phyloP scores from a whole-genome alignment of 1,140 invertebrate species.

The Globodera rostochiensis region DNA sequence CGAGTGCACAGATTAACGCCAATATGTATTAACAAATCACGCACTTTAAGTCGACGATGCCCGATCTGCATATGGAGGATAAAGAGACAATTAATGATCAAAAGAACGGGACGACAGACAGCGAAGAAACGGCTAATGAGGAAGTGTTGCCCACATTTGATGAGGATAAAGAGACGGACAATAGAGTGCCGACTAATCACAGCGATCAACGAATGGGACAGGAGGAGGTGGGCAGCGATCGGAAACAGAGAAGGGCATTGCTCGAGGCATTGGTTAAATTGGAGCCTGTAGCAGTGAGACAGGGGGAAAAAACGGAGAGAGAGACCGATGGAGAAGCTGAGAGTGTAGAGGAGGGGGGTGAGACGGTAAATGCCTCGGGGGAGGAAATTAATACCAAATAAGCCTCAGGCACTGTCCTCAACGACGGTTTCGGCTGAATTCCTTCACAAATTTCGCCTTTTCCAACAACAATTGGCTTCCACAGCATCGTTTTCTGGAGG shows the following conservation, averaged over 20 bases:
- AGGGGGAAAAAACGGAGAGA: not conserved
- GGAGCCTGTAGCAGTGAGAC: not conserved
- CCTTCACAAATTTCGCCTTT: constrained; percentile 6
- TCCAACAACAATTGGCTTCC: not conserved
- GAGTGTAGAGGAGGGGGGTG: not conserved
- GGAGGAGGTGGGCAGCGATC: not conserved
- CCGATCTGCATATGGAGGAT: not conserved
- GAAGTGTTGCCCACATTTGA: constrained; percentile 27
- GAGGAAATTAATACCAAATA: not conserved
- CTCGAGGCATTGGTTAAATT: constrained; percentile 17
- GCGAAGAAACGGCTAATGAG: constrained; percentile 1
- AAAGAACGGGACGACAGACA: not conserved
- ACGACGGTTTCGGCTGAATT: not conserved
- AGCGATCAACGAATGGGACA: not conserved
- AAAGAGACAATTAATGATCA: not conserved
- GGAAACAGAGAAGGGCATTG: constrained; percentile 13
- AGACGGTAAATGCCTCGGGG: not conserved
- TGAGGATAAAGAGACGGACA: not conserved
- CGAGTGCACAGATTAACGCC: not conserved
- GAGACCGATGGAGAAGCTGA: not conserved
- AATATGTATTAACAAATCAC: not conserved
- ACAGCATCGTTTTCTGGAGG: constrained; percentile 2
- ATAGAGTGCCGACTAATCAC: not conserved
- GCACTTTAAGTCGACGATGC: constrained; percentile 1
- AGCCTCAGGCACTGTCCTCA: not conserved